A percentile compares a stretch with the other conserved stretches of the same genome.
phyloP scores from a whole-genome alignment of 1,140 invertebrate genomes.

The Campodea augens region DNA sequence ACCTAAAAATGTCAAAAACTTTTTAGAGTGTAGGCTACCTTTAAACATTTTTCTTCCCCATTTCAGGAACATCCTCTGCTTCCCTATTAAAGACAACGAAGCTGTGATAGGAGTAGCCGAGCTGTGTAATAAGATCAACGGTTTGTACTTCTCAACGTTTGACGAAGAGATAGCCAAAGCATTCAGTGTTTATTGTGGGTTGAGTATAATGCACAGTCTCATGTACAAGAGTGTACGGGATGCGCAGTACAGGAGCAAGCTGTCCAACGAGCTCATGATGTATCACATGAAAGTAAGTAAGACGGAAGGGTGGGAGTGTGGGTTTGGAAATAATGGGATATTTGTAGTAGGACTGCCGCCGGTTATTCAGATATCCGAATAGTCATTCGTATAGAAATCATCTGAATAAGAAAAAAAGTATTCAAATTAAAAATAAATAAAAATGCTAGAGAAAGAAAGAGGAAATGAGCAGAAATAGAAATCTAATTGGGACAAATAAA shows the following conservation, averaged over 20 bases:
- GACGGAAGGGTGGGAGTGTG: no score
- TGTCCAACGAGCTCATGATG: conserved; percentile 67
- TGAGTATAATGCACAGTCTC: conserved; percentile 63
- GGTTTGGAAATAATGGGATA: no score
- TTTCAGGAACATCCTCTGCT: conserved; percentile 62
- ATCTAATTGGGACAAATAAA: no score
- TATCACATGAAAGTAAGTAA: conserved; percentile 55
- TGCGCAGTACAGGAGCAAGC: conserved; percentile 49
- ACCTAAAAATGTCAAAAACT: no score
- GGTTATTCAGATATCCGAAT: no score
- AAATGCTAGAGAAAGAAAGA: no score
- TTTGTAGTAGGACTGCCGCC: no score
- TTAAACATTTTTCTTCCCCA: conserved; percentile 12
- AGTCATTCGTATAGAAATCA: no score
- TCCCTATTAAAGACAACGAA: conserved; percentile 61
- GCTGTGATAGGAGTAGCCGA: conserved; percentile 68
- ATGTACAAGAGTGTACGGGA: conserved; percentile 61
- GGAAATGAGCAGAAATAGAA: no score
- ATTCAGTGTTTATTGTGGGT: conserved; percentile 68
- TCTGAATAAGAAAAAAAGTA: no score
- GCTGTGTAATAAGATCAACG: conserved; percentile 61
- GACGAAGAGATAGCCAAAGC: conserved; percentile 66
- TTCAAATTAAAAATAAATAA: no score
- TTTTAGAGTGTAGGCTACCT: no score
- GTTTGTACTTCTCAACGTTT: conserved; percentile 50